phyloP scores from a whole-genome alignment of 2,888 invertebrate genomes.

The Catocala nupta region DNA sequence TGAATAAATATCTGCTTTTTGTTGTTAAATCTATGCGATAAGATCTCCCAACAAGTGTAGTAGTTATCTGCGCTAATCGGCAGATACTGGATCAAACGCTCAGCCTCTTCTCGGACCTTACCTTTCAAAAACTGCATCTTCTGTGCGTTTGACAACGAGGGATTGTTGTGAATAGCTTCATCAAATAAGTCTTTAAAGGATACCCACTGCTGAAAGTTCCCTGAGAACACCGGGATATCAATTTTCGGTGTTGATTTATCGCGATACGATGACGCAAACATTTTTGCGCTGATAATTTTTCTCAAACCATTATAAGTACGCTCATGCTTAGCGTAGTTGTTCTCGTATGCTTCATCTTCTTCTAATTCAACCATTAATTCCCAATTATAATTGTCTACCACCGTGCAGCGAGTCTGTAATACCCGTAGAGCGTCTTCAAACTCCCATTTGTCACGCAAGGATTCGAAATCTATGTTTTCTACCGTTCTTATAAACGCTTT shows the following conservation, averaged over 20 bases:
- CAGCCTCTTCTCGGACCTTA: no score
- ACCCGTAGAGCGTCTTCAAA: constrained; percentile 4
- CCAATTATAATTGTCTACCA: constrained; percentile 9
- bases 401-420: constrained; percentile 1
- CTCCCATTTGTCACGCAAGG: constrained; percentile 8
- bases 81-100: no score
- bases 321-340: neutral
- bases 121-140: no score
- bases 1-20: no score
- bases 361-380: constrained; percentile 1
- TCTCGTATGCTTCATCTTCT: constrained; percentile 1
- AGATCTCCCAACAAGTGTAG: no score
- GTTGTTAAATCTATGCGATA: no score
- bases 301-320: constrained; percentile 1
- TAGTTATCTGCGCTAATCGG: no score
- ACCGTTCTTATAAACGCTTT: constrained; percentile 10
- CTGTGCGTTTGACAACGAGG: neutral
- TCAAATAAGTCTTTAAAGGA: constrained; percentile 12
- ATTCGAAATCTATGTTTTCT: neutral
- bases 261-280: constrained; percentile 1
- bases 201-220: constrained; percentile 6
- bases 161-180: neutral
- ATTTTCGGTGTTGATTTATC: constrained; percentile 10
- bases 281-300: constrained; percentile 9
- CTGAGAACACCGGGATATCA: constrained; percentile 6